Evolutionary conservation across 2,113 vertebrate species (phyloP), one percentile per base, ranked within the genome.

Genomic region (Mola mola): DNA sequence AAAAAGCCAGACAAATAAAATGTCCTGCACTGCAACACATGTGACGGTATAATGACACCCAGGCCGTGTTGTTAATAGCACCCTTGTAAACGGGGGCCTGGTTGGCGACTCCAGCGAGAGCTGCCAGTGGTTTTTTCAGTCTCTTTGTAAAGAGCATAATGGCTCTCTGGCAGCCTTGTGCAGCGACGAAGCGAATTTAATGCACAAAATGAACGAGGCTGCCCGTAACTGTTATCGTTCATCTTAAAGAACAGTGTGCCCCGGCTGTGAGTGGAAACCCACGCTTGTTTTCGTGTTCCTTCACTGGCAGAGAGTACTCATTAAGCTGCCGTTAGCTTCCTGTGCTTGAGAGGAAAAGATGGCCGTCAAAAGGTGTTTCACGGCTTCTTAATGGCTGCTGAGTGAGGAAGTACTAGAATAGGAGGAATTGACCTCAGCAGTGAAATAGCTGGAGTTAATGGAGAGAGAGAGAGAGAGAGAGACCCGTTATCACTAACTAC

Each of bases 351-450:
- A 49, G 75, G 67, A 62, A 80, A 31, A 65, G 38, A 34, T 66
- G 62, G 67, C 67, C 58, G 62, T 72, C 75, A 66, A 66, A 62
- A 67, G 57, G 52, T 76, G 60, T 73, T 70, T 46, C 70, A 26
- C 42, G 4, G 59, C 58, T 72, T 81, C 53, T 62, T 16, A 83
- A 61, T 83, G 80, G 82, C 78, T 81, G 74, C 70, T 69, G 75
- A 77, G 81, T 57, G 41, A 70, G 67, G 69, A 87, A 83, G 66
- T 73, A 29, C 38, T 44, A 83, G 48, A 88, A 86, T 77, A 44
- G 71, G 61, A 88, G 82, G 85, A 90, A 88, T 74, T 85, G 13
- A 74, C 63, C 72, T 87, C 81, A 87, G 61, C 66, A 60, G 72
- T 77, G 68, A 71, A 81, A 72, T 72, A 78, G 79, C 58, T 83